Evolutionary conservation across 1,140 invertebrate species (phyloP), one percentile per base, ranked within the genome.

Genomic region (Drosophila fuyamai): DNA sequence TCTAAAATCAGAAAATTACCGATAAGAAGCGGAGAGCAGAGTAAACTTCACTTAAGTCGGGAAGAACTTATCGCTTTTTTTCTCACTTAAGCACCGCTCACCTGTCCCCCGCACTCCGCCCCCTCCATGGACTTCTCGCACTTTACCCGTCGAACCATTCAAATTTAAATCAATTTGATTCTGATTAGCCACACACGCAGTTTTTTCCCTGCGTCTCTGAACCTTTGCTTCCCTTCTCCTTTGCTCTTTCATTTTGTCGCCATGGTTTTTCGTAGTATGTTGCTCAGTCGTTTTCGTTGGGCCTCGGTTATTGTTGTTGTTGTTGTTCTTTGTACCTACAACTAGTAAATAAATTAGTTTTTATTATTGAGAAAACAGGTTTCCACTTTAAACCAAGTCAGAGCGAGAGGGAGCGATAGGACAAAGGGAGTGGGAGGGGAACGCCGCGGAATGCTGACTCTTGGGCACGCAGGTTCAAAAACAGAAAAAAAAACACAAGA

Each of bases 91-190:
- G 47, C 23, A 51, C 12, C 58, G 29, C 48, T 35, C 29, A 51
- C 48, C 48, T 51, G 38, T 40, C 18, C 16, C n/a, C 36, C n/a
- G 40, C 46, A 23, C 29, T 40, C 38, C 38, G 9, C 27, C n/a
- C 13, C 55, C 41, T 43, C 56, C 43, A 36, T 14, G 47, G 27
- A 47, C 47, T 79, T 73, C 55, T 80, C 77, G 71, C 82, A 86
- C 79, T 86, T 79, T 88, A 70, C 71, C 63, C 83, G 56, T 82
- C 83, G 79, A 86, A 82, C 62, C 83, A 88, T 86, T 86, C 79
- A 86, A 86, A 86, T 86, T 86, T 79, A 88, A 86, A 86, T 86
- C 83, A 86, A 86, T 86, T 86, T 86, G 83, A 83, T 86, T 86
- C 83, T 86, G 83, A 86, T 86, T 86, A 86, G 83, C 83, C 83